Evolutionary conservation across 2,888 invertebrate species (phyloP).

Genomic region (Sisyra terminalis): DNA sequence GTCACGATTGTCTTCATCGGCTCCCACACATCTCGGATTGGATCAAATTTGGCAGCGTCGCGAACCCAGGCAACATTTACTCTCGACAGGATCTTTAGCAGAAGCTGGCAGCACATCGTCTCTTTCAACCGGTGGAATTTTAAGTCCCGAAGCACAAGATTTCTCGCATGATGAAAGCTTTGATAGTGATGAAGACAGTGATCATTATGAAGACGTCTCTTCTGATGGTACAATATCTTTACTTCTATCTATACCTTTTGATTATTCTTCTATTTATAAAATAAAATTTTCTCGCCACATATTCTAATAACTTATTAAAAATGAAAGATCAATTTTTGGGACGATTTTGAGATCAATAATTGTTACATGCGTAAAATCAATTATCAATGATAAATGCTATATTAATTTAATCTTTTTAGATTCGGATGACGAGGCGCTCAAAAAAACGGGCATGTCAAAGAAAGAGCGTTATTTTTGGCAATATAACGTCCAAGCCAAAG

Average conservation of each 20-base stretch:
- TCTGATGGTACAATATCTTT: slow-evolving; percentile 70
- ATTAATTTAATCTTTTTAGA: slow-evolving; percentile 27
- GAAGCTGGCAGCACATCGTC: slow-evolving; percentile 77
- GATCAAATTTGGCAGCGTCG: slow-evolving; percentile 76
- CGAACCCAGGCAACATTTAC: slow-evolving; percentile 71
- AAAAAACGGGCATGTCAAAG: slow-evolving; percentile 26
- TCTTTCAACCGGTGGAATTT: slow-evolving; percentile 61
- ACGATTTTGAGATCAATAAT: too few species aligned
- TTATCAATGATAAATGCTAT: too few species aligned
- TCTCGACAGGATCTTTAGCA: slow-evolving; percentile 69
- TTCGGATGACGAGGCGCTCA: slow-evolving; percentile 40
- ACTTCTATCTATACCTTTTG: too few species aligned
- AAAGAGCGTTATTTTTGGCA: slow-evolving; percentile 93
- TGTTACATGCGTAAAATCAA: too few species aligned
- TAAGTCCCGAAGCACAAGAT: slow-evolving; percentile 66
- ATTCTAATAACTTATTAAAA: too few species aligned
- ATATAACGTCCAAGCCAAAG: slow-evolving; percentile 96
- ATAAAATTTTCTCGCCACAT: too few species aligned
- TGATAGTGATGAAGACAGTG: slow-evolving; percentile 71
- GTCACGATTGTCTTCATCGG: slow-evolving; percentile 68
- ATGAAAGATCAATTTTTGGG: too few species aligned
- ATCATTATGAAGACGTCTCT: slow-evolving; percentile 73
- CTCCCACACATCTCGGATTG: slow-evolving; percentile 67
- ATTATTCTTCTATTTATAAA: too few species aligned
- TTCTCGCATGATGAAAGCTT: slow-evolving; percentile 75